These are phyloP conservation scores for Elysia crispata DNA, from an alignment of 2,888 invertebrate genomes.

Conservation along the genomic window DNA sequence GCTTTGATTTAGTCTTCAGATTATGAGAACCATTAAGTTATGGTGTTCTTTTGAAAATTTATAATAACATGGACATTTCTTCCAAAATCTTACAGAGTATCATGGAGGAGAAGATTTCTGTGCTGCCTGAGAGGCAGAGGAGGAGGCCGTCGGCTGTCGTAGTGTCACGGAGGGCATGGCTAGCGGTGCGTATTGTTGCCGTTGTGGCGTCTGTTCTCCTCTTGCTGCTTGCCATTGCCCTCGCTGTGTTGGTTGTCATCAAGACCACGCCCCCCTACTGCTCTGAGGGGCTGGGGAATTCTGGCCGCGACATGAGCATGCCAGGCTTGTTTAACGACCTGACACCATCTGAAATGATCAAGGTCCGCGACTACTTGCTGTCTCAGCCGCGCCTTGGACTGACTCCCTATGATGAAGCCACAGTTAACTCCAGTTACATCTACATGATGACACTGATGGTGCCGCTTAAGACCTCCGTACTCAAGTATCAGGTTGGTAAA, in stretches of 20 bases:
- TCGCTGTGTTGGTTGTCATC: constrained; percentile 40
- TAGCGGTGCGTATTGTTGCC: constrained; percentile 44
- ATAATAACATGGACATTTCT: not conserved
- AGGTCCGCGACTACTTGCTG: constrained; percentile 63
- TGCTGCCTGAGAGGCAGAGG: constrained; percentile 24
- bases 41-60: not conserved
- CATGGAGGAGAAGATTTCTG: constrained; percentile 46
- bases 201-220: constrained; percentile 42
- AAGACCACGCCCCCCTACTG: constrained; percentile 56
- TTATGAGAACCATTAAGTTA: no score
- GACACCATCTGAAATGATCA: constrained; percentile 60
- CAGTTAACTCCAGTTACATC: constrained; percentile 65
- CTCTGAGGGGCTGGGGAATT: constrained; percentile 51
- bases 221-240: constrained; percentile 46
- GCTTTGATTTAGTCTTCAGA: no score
- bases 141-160: constrained; percentile 37
- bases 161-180: constrained; percentile 32
- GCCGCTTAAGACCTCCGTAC: constrained; percentile 63
- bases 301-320: constrained; percentile 55
- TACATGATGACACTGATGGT: constrained; percentile 64
- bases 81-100: not conserved
- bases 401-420: constrained; percentile 56
- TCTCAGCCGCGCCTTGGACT: constrained; percentile 56
- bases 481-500: constrained; percentile 60
- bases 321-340: constrained; percentile 68